Evolutionary conservation across 2,888 invertebrate species (phyloP).

Genomic region (Rhagonycha fulva): DNA sequence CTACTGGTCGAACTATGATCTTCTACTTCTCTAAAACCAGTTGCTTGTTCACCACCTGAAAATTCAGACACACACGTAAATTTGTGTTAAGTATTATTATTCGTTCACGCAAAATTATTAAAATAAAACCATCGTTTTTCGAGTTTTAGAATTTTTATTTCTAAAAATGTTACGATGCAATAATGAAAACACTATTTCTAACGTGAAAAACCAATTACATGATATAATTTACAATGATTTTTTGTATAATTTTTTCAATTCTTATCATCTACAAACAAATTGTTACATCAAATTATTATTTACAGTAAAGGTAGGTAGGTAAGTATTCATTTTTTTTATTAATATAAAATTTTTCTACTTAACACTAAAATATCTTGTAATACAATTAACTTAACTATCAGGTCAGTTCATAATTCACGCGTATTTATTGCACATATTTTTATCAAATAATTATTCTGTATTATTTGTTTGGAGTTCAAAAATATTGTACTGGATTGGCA

Average conservation of each 20-base stretch:
- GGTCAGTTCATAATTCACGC: not conserved
- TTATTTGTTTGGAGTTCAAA: too few species aligned
- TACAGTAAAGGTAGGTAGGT: not conserved
- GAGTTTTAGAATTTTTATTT: conserved; percentile 1
- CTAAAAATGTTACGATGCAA: not conserved
- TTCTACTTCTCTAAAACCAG: conserved; percentile 67
- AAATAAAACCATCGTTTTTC: not conserved
- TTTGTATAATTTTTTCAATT: not conserved
- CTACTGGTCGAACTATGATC: conserved; percentile 80
- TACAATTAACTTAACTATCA: not conserved
- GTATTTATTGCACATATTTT: not conserved
- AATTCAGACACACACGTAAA: not conserved
- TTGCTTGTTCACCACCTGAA: conserved; percentile 64
- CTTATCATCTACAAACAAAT: not conserved
- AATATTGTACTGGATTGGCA: too few species aligned
- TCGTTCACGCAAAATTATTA: not conserved
- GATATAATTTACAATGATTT: not conserved
- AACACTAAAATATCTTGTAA: not conserved
- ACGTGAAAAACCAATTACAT: not conserved
- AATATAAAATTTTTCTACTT: not conserved
- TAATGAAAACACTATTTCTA: not conserved
- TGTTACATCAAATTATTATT: not conserved
- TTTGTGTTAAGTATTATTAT: not conserved
- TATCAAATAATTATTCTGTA: too few species aligned
- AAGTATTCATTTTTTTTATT: not conserved